Evolutionary conservation across 64 coral and sea anemone genomes (phyloP).

Genomic region (Platygyra sinensis): DNA sequence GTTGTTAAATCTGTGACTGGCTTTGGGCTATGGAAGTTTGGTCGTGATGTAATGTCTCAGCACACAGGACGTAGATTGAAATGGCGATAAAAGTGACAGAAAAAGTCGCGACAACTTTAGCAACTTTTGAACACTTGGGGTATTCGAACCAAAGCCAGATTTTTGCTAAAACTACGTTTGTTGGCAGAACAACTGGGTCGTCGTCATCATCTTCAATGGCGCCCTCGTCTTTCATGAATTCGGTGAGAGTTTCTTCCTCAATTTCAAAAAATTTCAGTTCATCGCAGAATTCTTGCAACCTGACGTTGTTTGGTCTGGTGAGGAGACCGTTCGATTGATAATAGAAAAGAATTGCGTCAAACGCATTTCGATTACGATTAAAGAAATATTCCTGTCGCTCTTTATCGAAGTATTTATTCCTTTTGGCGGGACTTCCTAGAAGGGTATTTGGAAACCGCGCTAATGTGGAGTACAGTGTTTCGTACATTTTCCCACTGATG

Average conservation of each 20-base stretch:
- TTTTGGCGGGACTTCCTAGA: constrained; percentile 72
- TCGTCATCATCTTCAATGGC: constrained; percentile 36
- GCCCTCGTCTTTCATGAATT: constrained; percentile 67
- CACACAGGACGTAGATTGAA: constrained; percentile 55
- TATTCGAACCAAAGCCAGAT: constrained; percentile 76
- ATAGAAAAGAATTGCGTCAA: constrained; percentile 94
- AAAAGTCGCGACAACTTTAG: constrained; percentile 43
- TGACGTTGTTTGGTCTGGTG: constrained; percentile 64
- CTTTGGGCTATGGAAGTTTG: neutral
- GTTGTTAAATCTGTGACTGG: neutral
- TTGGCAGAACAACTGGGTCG: neutral
- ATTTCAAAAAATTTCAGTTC: constrained; percentile 91
- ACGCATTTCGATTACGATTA: constrained; percentile 90
- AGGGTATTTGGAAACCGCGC: constrained; percentile 85
- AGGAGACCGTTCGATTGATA: constrained; percentile 92
- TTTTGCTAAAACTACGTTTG: constrained; percentile 6
- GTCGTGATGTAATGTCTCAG: constrained; percentile 20
- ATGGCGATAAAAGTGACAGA: constrained; percentile 54
- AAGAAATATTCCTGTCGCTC: constrained; percentile 84
- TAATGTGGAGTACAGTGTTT: constrained; percentile 87
- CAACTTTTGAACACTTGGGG: constrained; percentile 43
- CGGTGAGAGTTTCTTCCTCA: constrained; percentile 53
- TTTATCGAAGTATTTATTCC: constrained; percentile 59
- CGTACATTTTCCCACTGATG: constrained; percentile 79
- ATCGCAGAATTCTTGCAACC: constrained; percentile 68